phyloP scores from a whole-genome alignment of 2,797 vertebrate genomes.

The Austrolebias charrua region DNA sequence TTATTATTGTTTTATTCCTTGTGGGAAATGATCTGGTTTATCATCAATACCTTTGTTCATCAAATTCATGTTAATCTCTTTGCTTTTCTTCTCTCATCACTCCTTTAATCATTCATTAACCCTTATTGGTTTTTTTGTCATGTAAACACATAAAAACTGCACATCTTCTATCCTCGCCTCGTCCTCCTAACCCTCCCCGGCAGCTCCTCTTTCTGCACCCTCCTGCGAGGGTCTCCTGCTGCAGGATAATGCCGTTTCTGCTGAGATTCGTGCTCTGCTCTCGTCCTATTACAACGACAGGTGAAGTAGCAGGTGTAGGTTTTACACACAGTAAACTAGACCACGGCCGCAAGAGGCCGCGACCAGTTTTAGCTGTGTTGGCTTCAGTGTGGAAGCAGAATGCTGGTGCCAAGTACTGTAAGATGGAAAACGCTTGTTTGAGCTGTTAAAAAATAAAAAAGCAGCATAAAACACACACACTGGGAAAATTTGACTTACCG shows the following conservation, averaged over 20 bases:
- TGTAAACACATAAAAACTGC: conserved; percentile 23
- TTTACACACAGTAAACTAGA: conserved; percentile 1
- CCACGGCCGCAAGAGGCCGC: conserved; percentile 8
- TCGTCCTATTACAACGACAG: conserved; percentile 96
- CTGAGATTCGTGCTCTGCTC: conserved; percentile 90
- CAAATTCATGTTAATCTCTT: conserved; percentile 27
- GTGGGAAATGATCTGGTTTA: conserved; percentile 25
- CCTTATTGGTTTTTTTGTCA: conserved; percentile 3
- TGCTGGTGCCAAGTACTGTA: too few relatives aligned
- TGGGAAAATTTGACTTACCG: too few relatives aligned
- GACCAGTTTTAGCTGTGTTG: background rate
- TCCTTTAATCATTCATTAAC: conserved; percentile 12
- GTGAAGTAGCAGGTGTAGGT: conserved; percentile 81
- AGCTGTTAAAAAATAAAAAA: too few relatives aligned
- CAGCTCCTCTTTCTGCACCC: conserved; percentile 74
- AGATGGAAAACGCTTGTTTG: too few relatives aligned
- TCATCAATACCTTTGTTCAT: conserved; percentile 20
- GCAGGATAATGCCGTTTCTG: conserved; percentile 90
- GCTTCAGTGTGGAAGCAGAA: too few relatives aligned
- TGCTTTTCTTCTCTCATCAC: conserved; percentile 21
- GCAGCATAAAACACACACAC: too few relatives aligned
- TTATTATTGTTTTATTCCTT: conserved; percentile 35
- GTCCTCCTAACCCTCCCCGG: conserved; percentile 51
- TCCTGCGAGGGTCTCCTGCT: conserved; percentile 91
- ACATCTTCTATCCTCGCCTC: conserved; percentile 21